Evolutionary conservation across 2,888 invertebrate genomes (phyloP).

Genomic region (Orchesellides sinensis): DNA sequence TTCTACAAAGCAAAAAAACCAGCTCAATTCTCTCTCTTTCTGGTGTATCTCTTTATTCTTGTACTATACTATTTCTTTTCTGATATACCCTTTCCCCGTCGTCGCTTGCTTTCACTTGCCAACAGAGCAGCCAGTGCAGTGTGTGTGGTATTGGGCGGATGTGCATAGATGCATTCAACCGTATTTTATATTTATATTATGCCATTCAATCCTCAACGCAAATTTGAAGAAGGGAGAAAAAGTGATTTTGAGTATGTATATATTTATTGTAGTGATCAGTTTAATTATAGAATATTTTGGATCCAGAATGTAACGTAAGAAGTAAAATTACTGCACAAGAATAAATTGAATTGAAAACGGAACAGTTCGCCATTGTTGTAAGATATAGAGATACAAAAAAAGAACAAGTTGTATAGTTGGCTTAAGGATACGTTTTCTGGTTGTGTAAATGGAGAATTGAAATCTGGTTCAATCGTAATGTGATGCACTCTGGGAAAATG

Average conservation of each 20-base stretch:
- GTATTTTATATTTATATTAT: constrained; percentile 8
- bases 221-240: too few species aligned
- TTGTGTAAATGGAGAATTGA: too few species aligned
- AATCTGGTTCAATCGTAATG: too few species aligned
- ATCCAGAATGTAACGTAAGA: too few species aligned
- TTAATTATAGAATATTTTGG: too few species aligned
- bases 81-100: constrained; percentile 35
- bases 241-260: background rate
- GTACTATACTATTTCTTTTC: constrained; percentile 7
- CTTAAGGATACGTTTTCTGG: too few species aligned
- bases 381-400: background rate
- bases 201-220: constrained; percentile 10
- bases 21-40: constrained; percentile 12
- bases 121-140: constrained; percentile 21
- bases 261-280: background rate
- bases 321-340: too few species aligned
- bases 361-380: background rate
- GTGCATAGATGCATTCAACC: constrained; percentile 27
- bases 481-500: too few species aligned
- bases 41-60: constrained; percentile 19
- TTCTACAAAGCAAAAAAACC: too few species aligned
- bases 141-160: constrained; percentile 40
- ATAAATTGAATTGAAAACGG: too few species aligned
- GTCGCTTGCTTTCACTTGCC: constrained; percentile 52
- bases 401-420: too few species aligned